Evolutionary conservation across 2,888 invertebrate species (phyloP).

Genomic region (Tupiocoris notatus): DNA sequence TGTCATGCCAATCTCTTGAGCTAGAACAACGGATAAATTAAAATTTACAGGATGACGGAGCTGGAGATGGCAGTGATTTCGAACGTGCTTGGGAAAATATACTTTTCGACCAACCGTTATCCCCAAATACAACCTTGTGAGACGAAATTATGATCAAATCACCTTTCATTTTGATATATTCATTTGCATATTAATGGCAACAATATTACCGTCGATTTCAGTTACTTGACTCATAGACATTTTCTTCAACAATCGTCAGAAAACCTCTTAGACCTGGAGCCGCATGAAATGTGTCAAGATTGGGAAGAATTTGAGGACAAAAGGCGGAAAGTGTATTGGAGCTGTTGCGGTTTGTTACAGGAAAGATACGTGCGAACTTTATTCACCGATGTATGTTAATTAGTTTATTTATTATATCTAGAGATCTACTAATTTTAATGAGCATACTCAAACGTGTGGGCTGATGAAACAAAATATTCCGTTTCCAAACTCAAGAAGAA

Average conservation of each 20-base stretch:
- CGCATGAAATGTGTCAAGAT: constrained; percentile 28
- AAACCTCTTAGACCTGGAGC: constrained; percentile 23
- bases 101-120: not conserved
- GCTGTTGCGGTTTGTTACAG: constrained; percentile 17
- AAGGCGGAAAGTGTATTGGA: constrained; percentile 25
- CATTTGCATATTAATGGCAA: too few species aligned
- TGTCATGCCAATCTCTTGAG: too few species aligned
- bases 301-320: constrained; percentile 30
- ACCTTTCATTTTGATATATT: too few species aligned
- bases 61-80: not conserved
- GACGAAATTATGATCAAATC: too few species aligned
- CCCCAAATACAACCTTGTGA: not conserved
- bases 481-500: too few species aligned
- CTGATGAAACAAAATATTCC: too few species aligned
- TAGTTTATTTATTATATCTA: not conserved
- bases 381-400: constrained; percentile 16
- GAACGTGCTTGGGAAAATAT: not conserved
- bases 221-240: constrained; percentile 25
- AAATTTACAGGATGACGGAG: not conserved
- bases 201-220: too few species aligned
- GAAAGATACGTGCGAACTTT: constrained; percentile 31
- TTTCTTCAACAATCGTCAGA: constrained; percentile 21
- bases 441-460: too few species aligned
- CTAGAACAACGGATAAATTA: too few species aligned
- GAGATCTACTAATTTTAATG: too few species aligned